Evolutionary conservation across 1,140 invertebrate genomes (phyloP), one percentile per base, ranked within the genome.

Genomic region (Luehdorfia chinensis): DNA sequence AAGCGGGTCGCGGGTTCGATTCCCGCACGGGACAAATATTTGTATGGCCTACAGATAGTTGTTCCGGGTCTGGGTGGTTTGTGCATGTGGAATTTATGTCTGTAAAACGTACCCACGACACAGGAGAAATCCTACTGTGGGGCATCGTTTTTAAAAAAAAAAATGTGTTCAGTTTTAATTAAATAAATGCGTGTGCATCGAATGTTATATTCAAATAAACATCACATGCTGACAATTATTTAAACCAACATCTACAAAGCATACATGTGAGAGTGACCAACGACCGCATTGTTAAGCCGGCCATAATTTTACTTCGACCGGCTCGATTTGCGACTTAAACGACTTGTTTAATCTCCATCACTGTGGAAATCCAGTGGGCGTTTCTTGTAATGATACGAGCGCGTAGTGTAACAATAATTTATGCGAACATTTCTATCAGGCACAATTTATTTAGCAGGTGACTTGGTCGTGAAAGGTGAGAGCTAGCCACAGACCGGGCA

Each of bases 381-480:
- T 59, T 50, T 56, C 55, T 41, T 45, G 48, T 59, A 50, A 64
- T 50, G 44, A 36, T 36, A 36, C 33, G 33, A 21, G 16, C 33
- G 13, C 14, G 59, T 59, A 65, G 57, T 64, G 61, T 66, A 64
- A 60, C 56, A 51, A 60, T 69, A 66, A 73, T 73, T 73, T 73
- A 69, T 73, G 58, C 59, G 65, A 57, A 61, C 59, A 59, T 70
- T 67, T 64, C 59, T 60, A 65, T 67, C 60, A 41, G 23, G 18
- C 34, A 59, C 53, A 52, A 61, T 63, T 63, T 63, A 68, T 71
- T 59, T 65, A 51, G 51, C 68, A 68, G 57, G 64, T 64, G 64
- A 53, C 47, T 49, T 66, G n/a, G n/a, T n/a, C n/a, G n/a, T n/a
- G 66, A 74, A 71, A 68, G 66, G 64, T 59, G 55, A 62, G 50